Evolutionary conservation across 2,888 invertebrate genomes (phyloP).

Genomic region (Amblyjoppa proteus): DNA sequence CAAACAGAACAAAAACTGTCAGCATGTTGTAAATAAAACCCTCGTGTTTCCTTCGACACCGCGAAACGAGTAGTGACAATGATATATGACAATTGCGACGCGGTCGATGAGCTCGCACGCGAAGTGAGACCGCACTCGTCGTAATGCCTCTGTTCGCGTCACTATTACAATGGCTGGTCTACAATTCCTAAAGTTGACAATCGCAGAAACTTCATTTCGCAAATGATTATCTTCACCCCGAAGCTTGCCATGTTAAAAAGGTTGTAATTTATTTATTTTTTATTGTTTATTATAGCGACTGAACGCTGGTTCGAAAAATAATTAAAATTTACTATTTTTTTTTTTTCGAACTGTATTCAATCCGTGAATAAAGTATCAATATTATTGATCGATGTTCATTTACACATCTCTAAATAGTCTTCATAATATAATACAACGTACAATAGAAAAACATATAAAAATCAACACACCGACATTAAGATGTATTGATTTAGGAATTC

Average conservation of each 20-base stretch:
- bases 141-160: not conserved
- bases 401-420: no score
- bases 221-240: not conserved
- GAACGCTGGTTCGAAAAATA: no score
- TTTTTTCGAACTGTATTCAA: no score
- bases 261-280: not conserved
- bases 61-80: not conserved
- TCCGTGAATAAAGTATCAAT: no score
- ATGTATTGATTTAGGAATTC: no score
- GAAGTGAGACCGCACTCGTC: conserved; percentile 9
- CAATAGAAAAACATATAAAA: no score
- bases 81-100: conserved; percentile 3
- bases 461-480: no score
- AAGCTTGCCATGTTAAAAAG: not conserved
- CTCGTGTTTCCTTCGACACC: not conserved
- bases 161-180: not conserved
- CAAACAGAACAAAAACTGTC: not conserved
- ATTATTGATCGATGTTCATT: not conserved
- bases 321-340: no score
- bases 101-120: conserved; percentile 5
- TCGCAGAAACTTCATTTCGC: not conserved
- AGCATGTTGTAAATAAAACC: not conserved
- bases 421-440: no score
- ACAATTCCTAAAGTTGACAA: not conserved
- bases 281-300: no score